Evolutionary conservation across 2,888 invertebrate genomes (phyloP), one percentile per base, ranked within the genome.

Genomic region (Epistrophella euchroma): DNA sequence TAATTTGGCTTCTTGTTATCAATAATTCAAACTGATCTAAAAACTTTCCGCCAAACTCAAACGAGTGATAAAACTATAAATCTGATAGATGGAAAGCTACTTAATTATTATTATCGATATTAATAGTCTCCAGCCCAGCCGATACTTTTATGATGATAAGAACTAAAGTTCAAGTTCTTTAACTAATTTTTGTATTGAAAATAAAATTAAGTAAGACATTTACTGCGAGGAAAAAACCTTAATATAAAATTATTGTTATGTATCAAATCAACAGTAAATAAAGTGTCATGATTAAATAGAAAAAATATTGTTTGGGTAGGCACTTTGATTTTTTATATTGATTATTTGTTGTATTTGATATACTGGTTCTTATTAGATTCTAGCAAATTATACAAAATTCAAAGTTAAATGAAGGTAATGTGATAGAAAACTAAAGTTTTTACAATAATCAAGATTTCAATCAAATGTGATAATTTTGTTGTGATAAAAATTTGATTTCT

Each of bases 31-130:
- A 22, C 9, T 13, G 28, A 25, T 52, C 22, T 60, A 9, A 40
- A 60, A 60, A 60, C 40, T 60, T 60, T 60, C 60, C 40, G 11
- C 4, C 10, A 32, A 17, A 3, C 40, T 0, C 0, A 10, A 28
- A 32, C 6, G 9, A 56, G 17, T 35, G 17, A 35, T 56, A 19
- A 35, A 15, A 60, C 4, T 15, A n/a, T n/a, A 37, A 60, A 40
- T 60, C 60, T 25, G 4, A 60, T 58, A 47, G 17, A 58, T 15
- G 15, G 60, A 40, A 60, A 60, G 40, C 35, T 58, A 58, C 58
- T 60, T 40, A n/a, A 19, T 37, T 13, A 19, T 58, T 35, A 22
- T 19, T 22, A 17, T 17, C 1, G 0, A 9, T 17, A 22, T 37
- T 19, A 17, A 13, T 32, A 10, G 32, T 28, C 28, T 2, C n/a